Evolutionary conservation across 2,888 invertebrate genomes (phyloP).

Genomic region (Cheilosia vulpina): DNA sequence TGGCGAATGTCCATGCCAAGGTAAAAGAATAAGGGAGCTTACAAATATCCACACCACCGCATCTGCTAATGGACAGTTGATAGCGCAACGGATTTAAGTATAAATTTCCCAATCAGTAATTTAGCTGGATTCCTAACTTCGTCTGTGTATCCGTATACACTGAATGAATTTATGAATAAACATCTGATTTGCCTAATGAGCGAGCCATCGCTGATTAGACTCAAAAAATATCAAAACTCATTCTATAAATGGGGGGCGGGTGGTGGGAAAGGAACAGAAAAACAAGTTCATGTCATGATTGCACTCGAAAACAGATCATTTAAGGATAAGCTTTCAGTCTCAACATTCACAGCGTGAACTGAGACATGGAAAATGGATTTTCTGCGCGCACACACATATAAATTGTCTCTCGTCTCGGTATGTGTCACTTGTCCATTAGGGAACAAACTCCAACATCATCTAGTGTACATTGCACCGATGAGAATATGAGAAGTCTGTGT

Average conservation of each 20-base stretch:
- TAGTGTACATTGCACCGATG: slow-evolving; percentile 56
- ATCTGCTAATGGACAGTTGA: background rate
- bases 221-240: slow-evolving; percentile 1
- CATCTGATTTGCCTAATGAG: slow-evolving; percentile 26
- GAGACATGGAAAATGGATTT: slow-evolving; percentile 49
- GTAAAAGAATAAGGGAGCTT: background rate
- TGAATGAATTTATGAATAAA: background rate
- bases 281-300: slow-evolving; percentile 26
- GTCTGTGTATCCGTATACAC: background rate
- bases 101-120: background rate
- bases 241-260: background rate
- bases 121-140: background rate
- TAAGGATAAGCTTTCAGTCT: slow-evolving; percentile 31
- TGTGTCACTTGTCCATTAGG: slow-evolving; percentile 57
- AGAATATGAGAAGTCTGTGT: slow-evolving; percentile 6
- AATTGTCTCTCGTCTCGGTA: slow-evolving; percentile 35
- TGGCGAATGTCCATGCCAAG: background rate
- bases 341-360: slow-evolving; percentile 56
- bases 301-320: slow-evolving; percentile 43
- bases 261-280: background rate
- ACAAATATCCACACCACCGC: background rate
- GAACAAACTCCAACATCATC: slow-evolving; percentile 41
- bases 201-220: slow-evolving; percentile 48
- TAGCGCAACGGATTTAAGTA: background rate
- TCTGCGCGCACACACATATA: slow-evolving; percentile 18